A percentile compares a stretch with the other conserved stretches of the same genome.
phyloP scores from a whole-genome alignment of 1,140 invertebrate genomes.

The Atta texana region DNA sequence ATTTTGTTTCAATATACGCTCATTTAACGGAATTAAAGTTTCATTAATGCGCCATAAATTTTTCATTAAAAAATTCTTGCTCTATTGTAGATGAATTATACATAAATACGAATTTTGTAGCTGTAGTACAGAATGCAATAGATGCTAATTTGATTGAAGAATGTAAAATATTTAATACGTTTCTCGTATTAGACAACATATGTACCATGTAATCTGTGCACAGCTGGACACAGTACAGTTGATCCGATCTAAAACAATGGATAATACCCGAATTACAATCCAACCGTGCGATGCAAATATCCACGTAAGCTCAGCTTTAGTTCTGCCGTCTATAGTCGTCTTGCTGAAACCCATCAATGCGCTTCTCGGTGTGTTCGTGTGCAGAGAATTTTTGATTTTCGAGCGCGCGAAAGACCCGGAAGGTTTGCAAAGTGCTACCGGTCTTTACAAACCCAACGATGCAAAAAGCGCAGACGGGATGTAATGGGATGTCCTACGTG shows the following conservation, averaged over 20 bases:
- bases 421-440: not conserved
- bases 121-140: not conserved
- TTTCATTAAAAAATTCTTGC: not conserved
- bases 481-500: not conserved
- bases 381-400: conserved; percentile 31
- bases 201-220: conserved; percentile 9
- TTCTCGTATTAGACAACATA: not conserved
- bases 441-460: not conserved
- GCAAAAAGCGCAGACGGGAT: conserved; percentile 32
- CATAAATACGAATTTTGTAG: not conserved
- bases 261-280: conserved; percentile 53
- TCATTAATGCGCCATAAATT: conserved; percentile 6
- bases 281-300: conserved; percentile 37
- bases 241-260: conserved; percentile 56
- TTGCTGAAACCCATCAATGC: not conserved
- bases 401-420: not conserved
- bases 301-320: conserved; percentile 44
- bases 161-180: not conserved
- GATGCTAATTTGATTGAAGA: not conserved
- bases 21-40: conserved; percentile 37
- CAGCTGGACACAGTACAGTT: conserved; percentile 30
- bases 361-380: not conserved
- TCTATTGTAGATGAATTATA: conserved; percentile 6
- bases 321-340: conserved; percentile 8
- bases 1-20: conserved; percentile 1